Base-by-base conservation (phyloP, 1,140 invertebrate species). In the Drosophila fuyamai region DNA sequence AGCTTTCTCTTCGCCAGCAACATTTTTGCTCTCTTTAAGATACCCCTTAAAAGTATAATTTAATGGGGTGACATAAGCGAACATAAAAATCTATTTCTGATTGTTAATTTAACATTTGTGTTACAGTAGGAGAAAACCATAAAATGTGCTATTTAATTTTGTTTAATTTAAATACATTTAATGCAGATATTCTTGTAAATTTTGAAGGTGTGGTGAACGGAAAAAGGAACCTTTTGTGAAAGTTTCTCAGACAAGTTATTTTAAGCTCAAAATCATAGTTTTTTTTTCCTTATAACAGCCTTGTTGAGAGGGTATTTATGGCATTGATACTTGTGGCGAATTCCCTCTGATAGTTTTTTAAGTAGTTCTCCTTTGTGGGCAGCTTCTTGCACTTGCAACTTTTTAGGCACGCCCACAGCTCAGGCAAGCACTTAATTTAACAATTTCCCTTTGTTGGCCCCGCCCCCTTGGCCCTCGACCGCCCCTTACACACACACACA, bases 361-460 rank as follows among this genome's bases (percentile, higher is more conserved):
- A 47, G 36, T 32, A 4, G 8, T 12, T 48, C 47, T n/a, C 14
- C 8, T 29, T 44, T 14, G 35, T 53, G 59, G 50, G 32, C 50
- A 62, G 56, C 48, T 46, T 48, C 61, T 53, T 78, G 61, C 75
- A 81, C 67, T 81, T 74, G 65, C 62, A 81, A 73, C 79, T 79
- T 70, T 76, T 76, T 73, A 51, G 59, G 41, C 57, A 51, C 67
- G 48, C 79, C 60, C 58, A 55, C 76, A 60, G 51, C 67, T 54
- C 47, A 23, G 71, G 46, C 76, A 79, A 75, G 80, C 80, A 82
- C 80, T 82, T 82, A 79, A 82, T 82, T 82, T 82, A 82, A 82
- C 80, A 82, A 82, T 82, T 82, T 82, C 80, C 80, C 59, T 79
- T 82, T 82, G 80, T 82, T 82, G 43, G n/a, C 55, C 54, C 29